Evolutionary conservation across 2,113 vertebrate species (phyloP).

Genomic region (Lota lota): DNA sequence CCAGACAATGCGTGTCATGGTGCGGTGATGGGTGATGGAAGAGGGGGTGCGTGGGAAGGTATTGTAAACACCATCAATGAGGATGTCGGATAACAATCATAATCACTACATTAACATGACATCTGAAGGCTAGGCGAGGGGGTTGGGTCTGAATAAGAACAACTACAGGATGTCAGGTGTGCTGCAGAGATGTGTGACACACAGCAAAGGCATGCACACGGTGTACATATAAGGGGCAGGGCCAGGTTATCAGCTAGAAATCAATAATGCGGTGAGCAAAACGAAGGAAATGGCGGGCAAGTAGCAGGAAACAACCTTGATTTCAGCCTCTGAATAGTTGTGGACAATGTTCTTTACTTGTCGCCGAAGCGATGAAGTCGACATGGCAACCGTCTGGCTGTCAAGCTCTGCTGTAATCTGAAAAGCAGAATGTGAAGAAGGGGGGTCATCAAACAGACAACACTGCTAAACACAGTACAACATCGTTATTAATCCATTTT

Average conservation of each 20-base stretch:
- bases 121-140: no score
- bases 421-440: constrained; percentile 24
- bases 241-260: background rate
- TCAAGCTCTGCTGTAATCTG: constrained; percentile 64
- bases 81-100: background rate
- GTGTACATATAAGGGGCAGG: background rate
- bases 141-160: constrained; percentile 9
- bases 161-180: constrained; percentile 7
- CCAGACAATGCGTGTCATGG: background rate
- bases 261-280: background rate
- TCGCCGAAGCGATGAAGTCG: constrained; percentile 87
- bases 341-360: constrained; percentile 93
- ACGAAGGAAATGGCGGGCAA: constrained; percentile 9
- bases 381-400: constrained; percentile 81
- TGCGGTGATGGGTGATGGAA: background rate
- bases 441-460: constrained; percentile 32
- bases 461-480: background rate
- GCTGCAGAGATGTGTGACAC: constrained; percentile 6
- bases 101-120: background rate
- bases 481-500: background rate
- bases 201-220: background rate
- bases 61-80: background rate
- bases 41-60: background rate
- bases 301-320: constrained; percentile 77
- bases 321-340: constrained; percentile 93